Conservation (phyloP, 2,113 vertebrate genomes). For the Corythornis madagascariensis region DNA sequence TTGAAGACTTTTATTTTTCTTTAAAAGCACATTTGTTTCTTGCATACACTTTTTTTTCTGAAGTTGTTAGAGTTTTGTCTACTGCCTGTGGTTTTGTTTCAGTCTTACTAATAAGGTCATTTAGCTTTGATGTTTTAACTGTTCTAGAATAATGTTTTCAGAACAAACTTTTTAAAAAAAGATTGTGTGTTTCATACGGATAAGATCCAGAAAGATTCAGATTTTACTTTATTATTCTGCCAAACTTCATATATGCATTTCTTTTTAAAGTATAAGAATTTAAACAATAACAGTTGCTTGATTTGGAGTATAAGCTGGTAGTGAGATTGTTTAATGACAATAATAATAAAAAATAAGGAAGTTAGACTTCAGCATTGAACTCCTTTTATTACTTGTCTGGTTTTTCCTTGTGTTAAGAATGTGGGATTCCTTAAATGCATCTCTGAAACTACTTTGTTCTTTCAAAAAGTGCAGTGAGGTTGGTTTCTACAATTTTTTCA, state of each 20-base stretch:
- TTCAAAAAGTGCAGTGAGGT: not conserved
- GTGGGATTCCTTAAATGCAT: not conserved
- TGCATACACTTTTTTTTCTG: not conserved
- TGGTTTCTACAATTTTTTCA: not conserved
- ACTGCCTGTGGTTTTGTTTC: not conserved
- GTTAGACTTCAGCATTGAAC: not conserved
- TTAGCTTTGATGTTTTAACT: not conserved
- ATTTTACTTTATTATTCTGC: not conserved
- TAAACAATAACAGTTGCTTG: not conserved
- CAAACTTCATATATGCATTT: not conserved
- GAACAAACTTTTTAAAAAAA: not conserved
- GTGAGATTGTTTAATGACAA: not conserved
- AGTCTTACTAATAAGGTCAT: not conserved
- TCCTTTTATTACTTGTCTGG: not conserved
- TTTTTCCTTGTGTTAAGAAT: not conserved
- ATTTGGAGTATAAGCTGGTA: not conserved
- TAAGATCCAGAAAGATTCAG: not conserved
- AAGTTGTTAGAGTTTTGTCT: not conserved
- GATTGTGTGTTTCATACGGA: not conserved
- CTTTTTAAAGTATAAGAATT: not conserved
- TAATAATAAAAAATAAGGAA: not conserved
- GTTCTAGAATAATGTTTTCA: not conserved
- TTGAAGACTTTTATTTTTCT: not conserved
- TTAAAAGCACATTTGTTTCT: not conserved
- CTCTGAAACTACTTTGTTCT: not conserved